Conservation (phyloP, 2,797 vertebrate genomes). For the Leptoclinus maculatus region DNA sequence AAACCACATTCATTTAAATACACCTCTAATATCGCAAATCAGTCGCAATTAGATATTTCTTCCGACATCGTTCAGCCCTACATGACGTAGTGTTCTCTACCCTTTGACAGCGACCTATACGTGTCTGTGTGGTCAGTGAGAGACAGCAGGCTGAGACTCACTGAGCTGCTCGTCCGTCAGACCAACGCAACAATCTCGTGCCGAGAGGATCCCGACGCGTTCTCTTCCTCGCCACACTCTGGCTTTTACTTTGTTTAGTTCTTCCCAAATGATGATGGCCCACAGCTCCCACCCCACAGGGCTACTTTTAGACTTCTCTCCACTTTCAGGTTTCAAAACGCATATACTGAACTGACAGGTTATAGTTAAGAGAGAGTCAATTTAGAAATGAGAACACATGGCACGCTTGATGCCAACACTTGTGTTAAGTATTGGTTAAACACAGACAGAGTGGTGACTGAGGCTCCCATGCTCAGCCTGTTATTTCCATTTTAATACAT, state of each 20-base stretch:
- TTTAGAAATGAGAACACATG: not conserved
- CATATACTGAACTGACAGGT: not conserved
- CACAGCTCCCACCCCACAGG: not conserved
- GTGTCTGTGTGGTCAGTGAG: not conserved
- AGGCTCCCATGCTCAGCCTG: not conserved
- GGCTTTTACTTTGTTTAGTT: slow-evolving; percentile 17
- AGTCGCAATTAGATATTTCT: no score
- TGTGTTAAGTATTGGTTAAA: slow-evolving; percentile 22
- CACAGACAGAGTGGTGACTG: not conserved
- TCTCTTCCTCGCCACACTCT: not conserved
- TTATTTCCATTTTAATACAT: not conserved
- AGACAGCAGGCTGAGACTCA: slow-evolving; percentile 6
- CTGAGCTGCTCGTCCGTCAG: slow-evolving; percentile 14
- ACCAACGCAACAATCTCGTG: slow-evolving; percentile 1
- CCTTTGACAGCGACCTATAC: not conserved
- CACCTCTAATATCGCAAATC: no score
- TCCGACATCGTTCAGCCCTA: no score
- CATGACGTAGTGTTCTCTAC: not conserved
- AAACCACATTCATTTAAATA: no score
- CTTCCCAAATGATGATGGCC: not conserved
- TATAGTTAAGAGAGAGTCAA: slow-evolving; percentile 6
- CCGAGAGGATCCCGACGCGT: slow-evolving; percentile 2
- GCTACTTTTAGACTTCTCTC: not conserved
- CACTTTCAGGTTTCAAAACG: not conserved
- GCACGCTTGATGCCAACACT: slow-evolving; percentile 4